Evolutionary conservation across 35 echinoderm and acorn worm genomes (phyloP).

Genomic region (Stichopus chloronotus): DNA sequence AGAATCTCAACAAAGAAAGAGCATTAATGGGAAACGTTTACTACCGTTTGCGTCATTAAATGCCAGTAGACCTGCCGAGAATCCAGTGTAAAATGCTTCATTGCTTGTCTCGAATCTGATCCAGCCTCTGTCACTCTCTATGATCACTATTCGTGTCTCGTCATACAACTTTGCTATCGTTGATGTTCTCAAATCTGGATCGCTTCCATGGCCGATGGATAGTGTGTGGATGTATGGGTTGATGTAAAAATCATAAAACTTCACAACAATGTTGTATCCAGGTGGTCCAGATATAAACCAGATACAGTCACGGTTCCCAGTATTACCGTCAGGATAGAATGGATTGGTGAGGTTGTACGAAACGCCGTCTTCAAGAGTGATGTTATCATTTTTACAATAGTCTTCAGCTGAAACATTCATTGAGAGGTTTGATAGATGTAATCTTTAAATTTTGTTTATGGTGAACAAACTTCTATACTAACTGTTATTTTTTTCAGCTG

Average conservation of each 20-base stretch:
- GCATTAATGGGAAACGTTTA: no score
- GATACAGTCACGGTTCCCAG: slow-evolving; percentile 9
- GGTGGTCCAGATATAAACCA: slow-evolving; percentile 5
- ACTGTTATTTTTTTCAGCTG: no score
- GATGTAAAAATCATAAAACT: neutral
- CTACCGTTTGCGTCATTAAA: slow-evolving; percentile 3
- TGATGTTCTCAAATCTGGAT: slow-evolving; percentile 23
- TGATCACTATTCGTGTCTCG: neutral
- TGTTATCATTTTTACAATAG: slow-evolving; percentile 1
- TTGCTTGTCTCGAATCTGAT: slow-evolving; percentile 33
- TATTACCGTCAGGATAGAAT: neutral
- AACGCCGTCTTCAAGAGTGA: neutral
- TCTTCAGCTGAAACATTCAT: neutral
- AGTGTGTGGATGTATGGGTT: slow-evolving; percentile 1
- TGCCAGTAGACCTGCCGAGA: slow-evolving; percentile 16
- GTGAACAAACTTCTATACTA: no score
- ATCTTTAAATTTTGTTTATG: no score
- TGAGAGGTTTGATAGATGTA: neutral
- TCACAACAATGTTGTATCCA: slow-evolving; percentile 13
- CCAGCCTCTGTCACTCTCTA: slow-evolving; percentile 26
- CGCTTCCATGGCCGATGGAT: slow-evolving; percentile 17
- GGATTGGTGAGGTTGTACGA: neutral
- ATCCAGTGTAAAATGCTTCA: neutral
- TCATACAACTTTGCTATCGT: slow-evolving; percentile 13
- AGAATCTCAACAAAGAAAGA: no score